Evolutionary conservation across 1,140 invertebrate species (phyloP), one percentile per base, ranked within the genome.

Genomic region (Carposina sasakii): DNA sequence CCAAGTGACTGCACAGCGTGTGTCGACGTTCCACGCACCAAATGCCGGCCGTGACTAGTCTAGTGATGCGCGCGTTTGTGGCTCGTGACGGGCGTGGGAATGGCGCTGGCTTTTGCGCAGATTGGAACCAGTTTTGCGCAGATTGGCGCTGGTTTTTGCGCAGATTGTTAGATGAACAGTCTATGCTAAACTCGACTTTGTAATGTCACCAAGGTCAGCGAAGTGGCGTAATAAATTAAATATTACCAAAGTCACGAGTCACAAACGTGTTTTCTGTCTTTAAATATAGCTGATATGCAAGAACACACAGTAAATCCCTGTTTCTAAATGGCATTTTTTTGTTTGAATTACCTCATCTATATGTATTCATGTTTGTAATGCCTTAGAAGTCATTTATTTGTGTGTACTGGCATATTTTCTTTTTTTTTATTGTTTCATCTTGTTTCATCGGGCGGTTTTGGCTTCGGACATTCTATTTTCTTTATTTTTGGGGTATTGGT

Each of bases 41-140:
- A 69, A 58, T 61, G 55, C 73, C 76, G 78, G 76, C 79, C 76
- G 74, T 82, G 74, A 82, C 67, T 78, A 78, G 77, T 70, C 68
- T 76, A 78, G 73, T 78, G 71, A 75, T 69, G 66, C 59, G 30
- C 56, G 57, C 57, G 56, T 60, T 63, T 47, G 40, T 44, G 41
- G 19, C 23, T 16, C 58, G 54, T 57, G 49, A 52, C 33, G 56
- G 42, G 44, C 16, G 46, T 39, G 46, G 36, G 20, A 33, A 30
- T 28, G 34, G 16, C 3, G 10, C n/a, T 12, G 9, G 36, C 19
- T 37, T 6, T 8, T 15, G 34, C n/a, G 15, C 4, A 17, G 15
- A 8, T 20, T 20, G 10, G 8, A 37, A 37, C 17, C 3, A 37
- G n/a, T 3, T 8, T 20, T n/a, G n/a, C n/a, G 15, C 3, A 19